Conservation (phyloP, 2,888 invertebrate species). For the Drosophila stalkeri region DNA sequence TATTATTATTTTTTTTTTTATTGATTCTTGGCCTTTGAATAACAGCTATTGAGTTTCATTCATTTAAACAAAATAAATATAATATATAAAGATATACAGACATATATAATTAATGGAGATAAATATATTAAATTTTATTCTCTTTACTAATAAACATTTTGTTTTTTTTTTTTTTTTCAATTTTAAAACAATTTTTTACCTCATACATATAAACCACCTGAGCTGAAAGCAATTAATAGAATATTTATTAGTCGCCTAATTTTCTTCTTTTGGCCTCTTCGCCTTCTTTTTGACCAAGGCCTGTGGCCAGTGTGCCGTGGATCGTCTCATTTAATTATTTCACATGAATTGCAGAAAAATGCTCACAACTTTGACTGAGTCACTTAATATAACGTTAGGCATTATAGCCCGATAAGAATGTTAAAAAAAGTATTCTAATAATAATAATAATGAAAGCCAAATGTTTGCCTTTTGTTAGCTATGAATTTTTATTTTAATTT, state of each 20-base stretch:
- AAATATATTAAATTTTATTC: neutral
- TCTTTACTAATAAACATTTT: neutral
- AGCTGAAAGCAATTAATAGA: neutral
- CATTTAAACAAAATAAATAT: neutral
- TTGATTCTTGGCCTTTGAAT: neutral
- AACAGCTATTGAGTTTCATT: neutral
- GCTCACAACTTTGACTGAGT: slow-evolving; percentile 44
- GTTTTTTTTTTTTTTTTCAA: neutral
- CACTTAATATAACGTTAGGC: slow-evolving; percentile 60
- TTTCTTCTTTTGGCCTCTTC: neutral
- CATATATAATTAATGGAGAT: neutral
- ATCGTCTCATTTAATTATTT: slow-evolving; percentile 65
- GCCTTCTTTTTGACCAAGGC: slow-evolving; percentile 10
- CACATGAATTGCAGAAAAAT: slow-evolving; percentile 67
- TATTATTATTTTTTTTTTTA: neutral
- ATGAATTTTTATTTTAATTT: slow-evolving; percentile 49
- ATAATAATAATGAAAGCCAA: slow-evolving; percentile 4
- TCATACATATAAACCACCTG: neutral
- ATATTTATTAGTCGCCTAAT: neutral
- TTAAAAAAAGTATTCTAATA: neutral
- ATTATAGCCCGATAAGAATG: slow-evolving; percentile 43
- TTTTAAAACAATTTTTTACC: neutral
- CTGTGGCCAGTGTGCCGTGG: neutral
- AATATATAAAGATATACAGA: neutral
- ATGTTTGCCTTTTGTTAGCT: slow-evolving; percentile 31